These are phyloP conservation scores for Apis dorsata DNA, from an alignment of 1,140 invertebrate genomes.

Conservation along the genomic window DNA sequence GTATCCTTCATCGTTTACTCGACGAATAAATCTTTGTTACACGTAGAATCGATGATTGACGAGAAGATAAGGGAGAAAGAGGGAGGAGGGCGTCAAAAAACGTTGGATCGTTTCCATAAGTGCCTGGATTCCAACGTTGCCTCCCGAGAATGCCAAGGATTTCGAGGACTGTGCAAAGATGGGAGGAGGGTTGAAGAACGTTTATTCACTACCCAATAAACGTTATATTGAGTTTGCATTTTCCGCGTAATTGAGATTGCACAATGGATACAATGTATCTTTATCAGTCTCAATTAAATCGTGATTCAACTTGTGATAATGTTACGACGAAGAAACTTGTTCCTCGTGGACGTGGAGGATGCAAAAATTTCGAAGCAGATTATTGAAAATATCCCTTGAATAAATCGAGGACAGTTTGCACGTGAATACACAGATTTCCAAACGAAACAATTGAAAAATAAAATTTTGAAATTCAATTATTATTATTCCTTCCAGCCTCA, in stretches of 20 bases:
- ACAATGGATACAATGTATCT: not conserved
- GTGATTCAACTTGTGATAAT: too few species aligned
- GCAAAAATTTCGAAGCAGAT: too few species aligned
- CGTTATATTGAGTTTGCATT: slow-evolving; percentile 8
- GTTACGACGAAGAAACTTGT: too few species aligned
- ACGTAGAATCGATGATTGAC: not conserved
- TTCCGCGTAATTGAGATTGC: not conserved
- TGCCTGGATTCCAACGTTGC: not conserved
- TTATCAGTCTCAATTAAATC: not conserved
- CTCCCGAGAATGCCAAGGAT: not conserved
- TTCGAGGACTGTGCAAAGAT: not conserved
- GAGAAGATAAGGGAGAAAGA: not conserved
- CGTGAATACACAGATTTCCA: too few species aligned
- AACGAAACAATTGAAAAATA: too few species aligned
- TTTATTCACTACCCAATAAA: not conserved
- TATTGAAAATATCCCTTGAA: too few species aligned
- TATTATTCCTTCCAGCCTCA: too few species aligned
- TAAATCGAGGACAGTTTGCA: too few species aligned
- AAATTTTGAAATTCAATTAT: too few species aligned
- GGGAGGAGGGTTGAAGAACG: too few species aligned
- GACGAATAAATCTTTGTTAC: not conserved
- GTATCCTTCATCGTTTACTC: too few species aligned
- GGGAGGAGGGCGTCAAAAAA: not conserved
- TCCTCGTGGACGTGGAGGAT: too few species aligned
- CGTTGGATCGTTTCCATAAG: not conserved